Evolutionary conservation across 2,113 vertebrate species (phyloP), one percentile per base, ranked within the genome.

Genomic region (Ptychochromis oligacanthus): DNA sequence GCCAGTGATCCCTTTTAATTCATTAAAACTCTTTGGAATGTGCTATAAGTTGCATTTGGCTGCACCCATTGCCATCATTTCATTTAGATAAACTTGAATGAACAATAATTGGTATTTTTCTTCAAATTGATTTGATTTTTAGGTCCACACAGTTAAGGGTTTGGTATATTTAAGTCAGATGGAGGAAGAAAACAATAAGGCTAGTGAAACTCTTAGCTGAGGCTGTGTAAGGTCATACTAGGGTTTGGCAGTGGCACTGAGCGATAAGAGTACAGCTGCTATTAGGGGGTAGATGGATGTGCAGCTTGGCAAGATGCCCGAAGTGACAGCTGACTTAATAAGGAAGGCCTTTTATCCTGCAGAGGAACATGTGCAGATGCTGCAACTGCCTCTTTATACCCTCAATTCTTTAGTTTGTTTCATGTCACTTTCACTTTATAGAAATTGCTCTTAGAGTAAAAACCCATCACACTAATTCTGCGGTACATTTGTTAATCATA

Each of bases 261-360:
- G 52, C 7, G 22, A 82, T 76, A 60, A 79, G 65, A 56, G 82
- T 85, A 81, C 84, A 90, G 87, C 80, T 92, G 87, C 82, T 80
- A 83, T 79, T 58, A 78, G 72, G 34, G 34, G 80, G 83, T 57
- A 56, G 81, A 88, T 76, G 91, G 88, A 87, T 85, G 86, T 75
- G 75, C 56, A 40, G 14, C 76, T 83, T 90, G 91, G 92, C 92
- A 72, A 40, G 38, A 79, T 59, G 84, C 87, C 85, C 34, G 0
- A 77, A 52, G 83, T 80, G 90, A 90, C 87, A 92, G 90, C 87
- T 91, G 93, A 93, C 85, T 88, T 84, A 72, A 86, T 79, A 79
- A 91, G 82, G 80, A 85, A 54, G 79, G 55, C 61, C 67, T 91
- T 93, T 91, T 77, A 91, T 91, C 80, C 80, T 52, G 80, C 57